Percentiles rank a stretch among this genome's conserved stretches.
Conservation (phyloP, 2,888 invertebrate species). For the Achlya flavicornis region DNA sequence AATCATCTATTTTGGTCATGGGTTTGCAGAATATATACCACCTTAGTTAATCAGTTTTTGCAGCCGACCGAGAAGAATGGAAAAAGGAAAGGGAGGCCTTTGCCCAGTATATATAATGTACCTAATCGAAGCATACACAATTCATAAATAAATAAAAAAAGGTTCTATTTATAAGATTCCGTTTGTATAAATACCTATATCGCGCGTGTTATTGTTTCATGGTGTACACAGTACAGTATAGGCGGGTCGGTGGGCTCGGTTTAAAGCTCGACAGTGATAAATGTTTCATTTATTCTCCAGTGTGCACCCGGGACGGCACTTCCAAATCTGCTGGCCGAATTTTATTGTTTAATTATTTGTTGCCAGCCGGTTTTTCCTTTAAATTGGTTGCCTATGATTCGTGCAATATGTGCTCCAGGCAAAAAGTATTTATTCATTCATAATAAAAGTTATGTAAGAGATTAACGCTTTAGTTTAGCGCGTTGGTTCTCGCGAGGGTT, state of each 20-base stretch:
- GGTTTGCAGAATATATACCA: too few relatives aligned
- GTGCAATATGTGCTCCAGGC: not conserved
- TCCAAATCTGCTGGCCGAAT: slow-evolving; percentile 58
- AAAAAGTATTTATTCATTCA: not conserved
- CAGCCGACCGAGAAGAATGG: too few relatives aligned
- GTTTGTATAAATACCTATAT: not conserved
- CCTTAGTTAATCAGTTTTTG: too few relatives aligned
- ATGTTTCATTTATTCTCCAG: slow-evolving; percentile 75
- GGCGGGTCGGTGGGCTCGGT: slow-evolving; percentile 52
- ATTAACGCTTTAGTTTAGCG: too few relatives aligned
- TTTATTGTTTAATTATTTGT: slow-evolving; percentile 62
- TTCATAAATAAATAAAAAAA: too few relatives aligned
- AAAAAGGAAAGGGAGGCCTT: too few relatives aligned
- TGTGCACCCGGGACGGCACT: slow-evolving; percentile 50
- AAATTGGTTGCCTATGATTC: slow-evolving; percentile 12
- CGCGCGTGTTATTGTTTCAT: slow-evolving; percentile 23
- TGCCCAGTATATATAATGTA: too few relatives aligned
- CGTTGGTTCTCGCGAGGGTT: too few relatives aligned
- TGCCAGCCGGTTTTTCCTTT: slow-evolving; percentile 26
- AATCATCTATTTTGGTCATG: too few relatives aligned
- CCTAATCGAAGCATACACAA: too few relatives aligned
- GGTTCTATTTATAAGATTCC: not conserved
- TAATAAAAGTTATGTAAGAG: too few relatives aligned
- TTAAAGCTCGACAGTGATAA: slow-evolving; percentile 74
- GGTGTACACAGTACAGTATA: slow-evolving; percentile 41